phyloP scores from a whole-genome alignment of 2,888 invertebrate species.

The Papilio gigon region DNA sequence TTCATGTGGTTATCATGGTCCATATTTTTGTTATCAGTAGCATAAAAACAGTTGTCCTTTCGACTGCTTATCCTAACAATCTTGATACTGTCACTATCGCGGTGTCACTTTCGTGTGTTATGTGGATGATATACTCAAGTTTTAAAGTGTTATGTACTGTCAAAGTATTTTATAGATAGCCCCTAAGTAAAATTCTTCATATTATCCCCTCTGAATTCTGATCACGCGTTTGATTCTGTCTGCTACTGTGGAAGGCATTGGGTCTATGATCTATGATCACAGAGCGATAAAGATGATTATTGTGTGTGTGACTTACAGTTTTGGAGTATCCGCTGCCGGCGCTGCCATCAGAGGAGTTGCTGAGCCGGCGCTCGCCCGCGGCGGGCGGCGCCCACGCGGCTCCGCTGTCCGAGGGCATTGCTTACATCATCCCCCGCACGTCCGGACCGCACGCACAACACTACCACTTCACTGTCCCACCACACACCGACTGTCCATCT shows the following conservation, averaged over 20 bases:
- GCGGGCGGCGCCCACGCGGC: constrained; percentile 79
- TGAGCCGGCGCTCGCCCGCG: constrained; percentile 76
- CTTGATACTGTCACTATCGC: constrained; percentile 5
- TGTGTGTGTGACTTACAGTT: constrained; percentile 65
- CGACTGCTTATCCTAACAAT: constrained; percentile 1
- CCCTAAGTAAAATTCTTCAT: neutral
- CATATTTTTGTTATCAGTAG: neutral
- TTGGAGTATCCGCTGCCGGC: constrained; percentile 79
- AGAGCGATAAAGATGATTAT: neutral
- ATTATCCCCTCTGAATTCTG: no score
- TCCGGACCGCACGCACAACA: constrained; percentile 52
- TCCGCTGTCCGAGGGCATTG: constrained; percentile 79
- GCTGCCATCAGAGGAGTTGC: constrained; percentile 80
- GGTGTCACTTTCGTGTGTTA: neutral
- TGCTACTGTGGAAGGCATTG: neutral
- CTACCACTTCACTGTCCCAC: constrained; percentile 55
- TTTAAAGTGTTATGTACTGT: neutral
- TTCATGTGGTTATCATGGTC: neutral
- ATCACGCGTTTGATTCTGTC: neutral
- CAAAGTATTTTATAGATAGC: neutral
- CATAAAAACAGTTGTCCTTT: neutral
- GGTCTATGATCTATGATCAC: neutral
- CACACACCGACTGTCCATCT: constrained; percentile 57
- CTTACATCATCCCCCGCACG: constrained; percentile 60
- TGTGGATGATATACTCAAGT: neutral